These are phyloP conservation scores for Semicossyphus pulcher DNA, from an alignment of 2,113 vertebrate genomes.

Conservation along the genomic window DNA sequence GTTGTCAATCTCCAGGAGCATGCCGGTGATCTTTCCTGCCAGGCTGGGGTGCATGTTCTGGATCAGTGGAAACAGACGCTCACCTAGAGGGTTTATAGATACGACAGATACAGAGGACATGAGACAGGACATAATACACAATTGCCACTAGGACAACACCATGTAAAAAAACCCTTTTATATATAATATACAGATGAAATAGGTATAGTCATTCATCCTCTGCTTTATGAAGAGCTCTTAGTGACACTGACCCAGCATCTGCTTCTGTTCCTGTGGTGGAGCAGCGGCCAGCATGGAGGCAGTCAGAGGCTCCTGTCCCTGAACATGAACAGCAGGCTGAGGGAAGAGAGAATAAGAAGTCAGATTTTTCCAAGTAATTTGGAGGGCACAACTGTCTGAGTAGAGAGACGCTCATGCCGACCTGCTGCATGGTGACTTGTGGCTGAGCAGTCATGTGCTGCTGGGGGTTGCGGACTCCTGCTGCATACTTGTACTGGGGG, in stretches of 20 bases:
- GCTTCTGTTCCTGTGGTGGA: constrained; percentile 98
- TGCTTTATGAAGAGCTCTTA: too few relatives aligned
- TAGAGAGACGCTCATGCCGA: constrained; percentile 45
- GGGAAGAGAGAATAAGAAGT: not conserved
- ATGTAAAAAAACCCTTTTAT: not conserved
- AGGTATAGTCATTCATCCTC: not conserved
- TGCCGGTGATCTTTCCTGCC: constrained; percentile 98
- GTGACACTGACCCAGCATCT: constrained; percentile 93
- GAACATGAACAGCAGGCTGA: constrained; percentile 95
- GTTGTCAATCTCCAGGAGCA: constrained; percentile 98
- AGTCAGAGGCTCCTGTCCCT: constrained; percentile 97
- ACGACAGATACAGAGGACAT: not conserved
- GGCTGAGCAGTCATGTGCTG: constrained; percentile 91
- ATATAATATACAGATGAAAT: not conserved
- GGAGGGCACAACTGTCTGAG: not conserved
- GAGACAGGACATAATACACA: not conserved
- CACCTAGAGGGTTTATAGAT: constrained; percentile 81
- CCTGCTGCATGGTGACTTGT: constrained; percentile 94
- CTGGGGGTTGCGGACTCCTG: constrained; percentile 93
- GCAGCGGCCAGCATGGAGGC: constrained; percentile 97
- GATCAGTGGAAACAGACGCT: constrained; percentile 96
- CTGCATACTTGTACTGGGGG: constrained; percentile 94
- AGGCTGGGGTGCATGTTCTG: constrained; percentile 96
- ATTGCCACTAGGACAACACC: not conserved
- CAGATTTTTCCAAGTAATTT: not conserved